Evolutionary conservation across 1,140 invertebrate species (phyloP).

Genomic region (Paramacrobiotus metropolitanus): DNA sequence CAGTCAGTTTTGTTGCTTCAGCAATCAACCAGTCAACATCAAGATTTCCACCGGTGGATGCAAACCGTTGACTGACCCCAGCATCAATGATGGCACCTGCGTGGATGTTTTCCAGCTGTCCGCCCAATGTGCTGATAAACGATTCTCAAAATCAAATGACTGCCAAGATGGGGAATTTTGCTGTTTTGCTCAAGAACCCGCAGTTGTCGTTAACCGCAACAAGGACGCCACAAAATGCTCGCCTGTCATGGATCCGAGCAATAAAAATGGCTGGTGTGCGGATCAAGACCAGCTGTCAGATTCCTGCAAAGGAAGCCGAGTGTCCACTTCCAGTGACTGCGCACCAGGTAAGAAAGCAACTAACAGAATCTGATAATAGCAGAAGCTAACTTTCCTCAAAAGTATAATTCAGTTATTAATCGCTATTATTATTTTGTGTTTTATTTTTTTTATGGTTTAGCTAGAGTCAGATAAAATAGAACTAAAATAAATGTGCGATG

Average conservation of each 20-base stretch:
- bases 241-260: background rate
- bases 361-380: background rate
- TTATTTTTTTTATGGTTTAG: no score
- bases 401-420: no score
- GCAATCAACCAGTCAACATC: background rate
- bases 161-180: background rate
- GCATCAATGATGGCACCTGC: background rate
- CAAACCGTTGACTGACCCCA: background rate
- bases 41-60: background rate
- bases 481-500: no score
- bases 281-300: background rate
- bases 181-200: background rate
- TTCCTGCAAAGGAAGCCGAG: background rate
- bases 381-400: no score
- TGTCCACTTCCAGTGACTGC: background rate
- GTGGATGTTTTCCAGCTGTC: background rate
- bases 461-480: no score
- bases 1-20: background rate
- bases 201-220: background rate
- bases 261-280: background rate
- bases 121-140: background rate
- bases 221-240: background rate
- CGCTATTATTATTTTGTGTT: no score
- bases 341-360: background rate
- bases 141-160: background rate